Base-by-base conservation (phyloP, 2,113 vertebrate genomes). In the Anoplopoma fimbria region DNA sequence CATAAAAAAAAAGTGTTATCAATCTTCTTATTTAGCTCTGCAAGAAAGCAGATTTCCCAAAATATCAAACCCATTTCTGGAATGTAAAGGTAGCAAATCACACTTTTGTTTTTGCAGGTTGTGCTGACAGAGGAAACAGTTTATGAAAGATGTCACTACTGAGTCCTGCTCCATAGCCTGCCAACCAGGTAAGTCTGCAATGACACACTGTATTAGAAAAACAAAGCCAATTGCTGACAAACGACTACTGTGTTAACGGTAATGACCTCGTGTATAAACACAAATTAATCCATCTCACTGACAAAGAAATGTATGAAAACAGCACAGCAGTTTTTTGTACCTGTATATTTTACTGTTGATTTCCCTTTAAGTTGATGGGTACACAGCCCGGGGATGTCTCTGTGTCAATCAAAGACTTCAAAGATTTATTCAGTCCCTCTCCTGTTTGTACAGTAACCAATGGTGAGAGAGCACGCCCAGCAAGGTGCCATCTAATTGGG, bases 401-500 rank as follows among this genome's bases (percentile, higher is more conserved):
- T 36, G 77, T 82, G 84, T 89, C 84, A 91, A 34, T 91, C 89
- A 91, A 79, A 81, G 47, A 68, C 71, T 64, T 83, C n/a, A 81
- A 84, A 72, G 70, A 83, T 74, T 65, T 85, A 88, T 87, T 88
- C 82, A 69, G 47, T 51, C 69, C 73, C 38, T 49, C 68, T 79
- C 79, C 77, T 69, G 74, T 69, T 64, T 77, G 67, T 79, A 75
- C 62, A 77, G 71, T 85, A 87, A 78, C 86, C 89, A 91, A 85
- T 89, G 63, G 84, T 74, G 77, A 77, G 57, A 77, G 77, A 53
- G 72, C 80, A 80, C 51, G 51, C 69, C 72, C 84, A 83, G 84
- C 74, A 60, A 87, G 84, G 77, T 79, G 71, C 86, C 72, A 14
- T 67, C 84, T 92, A 91, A 90, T 92, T 92, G 86, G 86, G 69